phyloP scores from a whole-genome alignment of 2,888 invertebrate genomes.

The Tinea semifulvella region DNA sequence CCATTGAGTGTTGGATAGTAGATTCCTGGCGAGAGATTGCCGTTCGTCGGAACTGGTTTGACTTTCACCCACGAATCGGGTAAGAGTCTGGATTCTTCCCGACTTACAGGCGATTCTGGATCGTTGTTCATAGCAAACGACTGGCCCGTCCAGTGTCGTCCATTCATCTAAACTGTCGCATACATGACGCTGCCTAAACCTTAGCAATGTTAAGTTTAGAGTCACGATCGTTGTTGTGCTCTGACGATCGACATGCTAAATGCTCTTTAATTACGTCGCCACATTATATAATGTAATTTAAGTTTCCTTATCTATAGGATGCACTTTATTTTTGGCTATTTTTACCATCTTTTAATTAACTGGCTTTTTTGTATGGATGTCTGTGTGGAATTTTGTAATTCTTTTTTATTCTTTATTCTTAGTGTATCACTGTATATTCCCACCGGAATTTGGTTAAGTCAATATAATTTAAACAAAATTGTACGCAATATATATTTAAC shows the following conservation, averaged over 20 bases:
- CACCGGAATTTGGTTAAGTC: too few species aligned
- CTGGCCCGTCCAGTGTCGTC: constrained; percentile 27
- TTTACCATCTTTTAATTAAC: too few species aligned
- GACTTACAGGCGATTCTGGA: constrained; percentile 54
- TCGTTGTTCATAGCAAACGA: constrained; percentile 43
- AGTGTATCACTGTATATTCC: too few species aligned
- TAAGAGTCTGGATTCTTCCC: constrained; percentile 60
- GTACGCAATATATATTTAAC: too few species aligned
- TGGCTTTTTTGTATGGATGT: too few species aligned
- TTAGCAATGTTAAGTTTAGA: constrained; percentile 60
- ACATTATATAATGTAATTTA: constrained; percentile 1
- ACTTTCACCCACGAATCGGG: constrained; percentile 61
- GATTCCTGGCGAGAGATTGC: constrained; percentile 57
- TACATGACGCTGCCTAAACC: constrained; percentile 44
- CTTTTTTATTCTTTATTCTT: too few species aligned
- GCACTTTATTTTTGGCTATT: too few species aligned
- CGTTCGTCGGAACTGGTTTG: constrained; percentile 47
- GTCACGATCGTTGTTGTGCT: constrained; percentile 43
- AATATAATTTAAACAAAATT: too few species aligned
- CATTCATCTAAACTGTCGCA: constrained; percentile 40
- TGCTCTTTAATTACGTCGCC: background rate
- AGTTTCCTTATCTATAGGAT: constrained; percentile 4
- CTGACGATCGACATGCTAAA: constrained; percentile 18
- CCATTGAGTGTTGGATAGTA: constrained; percentile 43
- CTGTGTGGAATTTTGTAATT: too few species aligned